phyloP scores from a whole-genome alignment of 2,113 vertebrate species.

The Atlantisia rogersi region DNA sequence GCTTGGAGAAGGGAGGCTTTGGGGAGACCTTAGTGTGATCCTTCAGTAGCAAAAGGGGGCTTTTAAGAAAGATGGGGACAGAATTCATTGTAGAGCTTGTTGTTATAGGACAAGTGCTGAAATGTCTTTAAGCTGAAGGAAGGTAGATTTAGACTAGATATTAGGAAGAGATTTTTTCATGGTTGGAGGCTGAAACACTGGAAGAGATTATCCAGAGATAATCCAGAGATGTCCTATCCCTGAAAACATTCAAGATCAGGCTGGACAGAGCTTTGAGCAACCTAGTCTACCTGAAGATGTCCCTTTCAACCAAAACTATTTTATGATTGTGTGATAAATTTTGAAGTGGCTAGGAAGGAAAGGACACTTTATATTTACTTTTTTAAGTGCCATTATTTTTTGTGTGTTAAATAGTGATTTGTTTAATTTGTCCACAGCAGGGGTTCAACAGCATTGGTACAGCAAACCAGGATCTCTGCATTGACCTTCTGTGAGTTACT shows the following conservation, averaged over 20 bases:
- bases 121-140: background rate
- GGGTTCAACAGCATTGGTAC: accelerated
- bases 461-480: background rate
- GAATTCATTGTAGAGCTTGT: background rate
- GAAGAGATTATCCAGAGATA: background rate
- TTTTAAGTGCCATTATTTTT: background rate
- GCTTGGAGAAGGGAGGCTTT: background rate
- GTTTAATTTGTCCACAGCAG: background rate
- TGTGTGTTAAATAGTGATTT: background rate
- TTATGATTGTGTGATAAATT: background rate
- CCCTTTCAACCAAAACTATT: background rate
- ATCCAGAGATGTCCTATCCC: background rate
- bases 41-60: background rate
- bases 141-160: background rate
- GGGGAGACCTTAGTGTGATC: accelerated
- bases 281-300: background rate
- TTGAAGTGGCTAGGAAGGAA: background rate
- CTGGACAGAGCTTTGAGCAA: background rate
- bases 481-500: background rate
- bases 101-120: background rate
- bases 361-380: background rate
- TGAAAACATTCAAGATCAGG: background rate
- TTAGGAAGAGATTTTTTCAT: background rate
- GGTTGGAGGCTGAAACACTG: background rate
- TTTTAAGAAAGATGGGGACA: background rate